Conservation (phyloP, 30 jellyfish, hydroid and myxozoan genomes). For the Catostylus mosaicus region DNA sequence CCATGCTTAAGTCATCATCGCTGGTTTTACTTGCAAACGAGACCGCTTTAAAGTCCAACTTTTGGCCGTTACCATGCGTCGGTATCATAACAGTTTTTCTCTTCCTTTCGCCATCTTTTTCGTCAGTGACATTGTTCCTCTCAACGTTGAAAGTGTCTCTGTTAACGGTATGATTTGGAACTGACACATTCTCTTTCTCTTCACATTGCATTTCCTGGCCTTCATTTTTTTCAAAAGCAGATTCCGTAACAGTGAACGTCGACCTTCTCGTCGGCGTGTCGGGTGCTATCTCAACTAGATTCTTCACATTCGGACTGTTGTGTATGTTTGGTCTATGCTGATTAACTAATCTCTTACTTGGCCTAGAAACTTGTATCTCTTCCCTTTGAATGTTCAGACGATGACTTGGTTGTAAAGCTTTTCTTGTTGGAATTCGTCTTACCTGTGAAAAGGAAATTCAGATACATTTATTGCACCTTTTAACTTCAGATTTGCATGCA, state of each 20-base stretch:
- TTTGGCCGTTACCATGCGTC: background rate
- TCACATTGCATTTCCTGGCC: background rate
- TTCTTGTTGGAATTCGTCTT: conserved; percentile 1
- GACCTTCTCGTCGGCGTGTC: conserved; percentile 81
- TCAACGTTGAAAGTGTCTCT: conserved; percentile 36
- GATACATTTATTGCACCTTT: no score
- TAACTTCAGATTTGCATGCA: no score
- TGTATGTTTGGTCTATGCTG: background rate
- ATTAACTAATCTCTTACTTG: background rate
- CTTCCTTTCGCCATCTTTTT: background rate
- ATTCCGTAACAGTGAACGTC: conserved; percentile 63
- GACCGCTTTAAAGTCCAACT: background rate
- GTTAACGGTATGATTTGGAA: background rate
- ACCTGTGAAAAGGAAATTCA: background rate
- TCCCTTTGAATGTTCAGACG: conserved; percentile 1
- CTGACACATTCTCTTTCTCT: conserved; percentile 31
- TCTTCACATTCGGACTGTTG: conserved; percentile 41
- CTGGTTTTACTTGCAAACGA: background rate
- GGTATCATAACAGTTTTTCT: background rate
- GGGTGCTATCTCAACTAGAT: conserved; percentile 55
- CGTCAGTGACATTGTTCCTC: background rate
- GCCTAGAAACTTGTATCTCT: background rate
- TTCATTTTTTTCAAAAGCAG: background rate
- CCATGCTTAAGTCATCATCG: conserved; percentile 7
- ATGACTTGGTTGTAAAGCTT: conserved; percentile 34